Evolutionary conservation across 2,888 invertebrate genomes (phyloP), one percentile per base, ranked within the genome.

Genomic region (Brenthis daphne): DNA sequence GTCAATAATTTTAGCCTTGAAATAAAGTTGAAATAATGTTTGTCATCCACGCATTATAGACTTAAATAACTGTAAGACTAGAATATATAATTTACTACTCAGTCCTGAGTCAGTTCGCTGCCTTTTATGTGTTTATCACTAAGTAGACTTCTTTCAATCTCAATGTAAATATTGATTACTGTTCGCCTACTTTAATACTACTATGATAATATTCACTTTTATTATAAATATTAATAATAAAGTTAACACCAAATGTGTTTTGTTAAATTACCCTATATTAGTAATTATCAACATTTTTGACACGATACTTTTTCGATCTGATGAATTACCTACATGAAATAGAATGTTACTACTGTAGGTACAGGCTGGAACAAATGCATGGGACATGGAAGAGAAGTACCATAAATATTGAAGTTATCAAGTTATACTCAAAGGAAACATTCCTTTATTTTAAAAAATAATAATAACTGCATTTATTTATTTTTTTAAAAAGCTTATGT

Each of bases 141-240:
- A 71, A 67, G 69, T 61, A 67, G 29, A 63, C 64, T 61, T 71
- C 70, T 74, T 69, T 60, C 50, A 50, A 24, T 82, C 77, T 79
- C 79, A 81, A 79, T 87, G 85, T 87, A 88, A 77, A 85, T 87
- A 86, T 78, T 83, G 81, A 80, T 73, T 76, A 76, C 69, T 85
- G 82, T 85, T 88, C 83, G 87, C 87, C 87, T 88, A 87, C 84
- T 85, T 87, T 85, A 82, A 77, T 87, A 87, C 83, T 80, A 81
- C 81, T 85, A 85, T 78, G 70, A 79, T 82, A 83, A 85, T 85
- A 87, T 86, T 89, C 89, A 90, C 88, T 89, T 90, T 90, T 88
- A 89, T 85, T 86, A 87, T 83, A 86, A 75, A 74, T 72, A 74
- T 77, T 75, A 77, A 71, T 74, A 77, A 74, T 77, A 77, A 77